Base-by-base conservation (phyloP, 2,888 invertebrate genomes). In the Philhelius pedissequus region DNA sequence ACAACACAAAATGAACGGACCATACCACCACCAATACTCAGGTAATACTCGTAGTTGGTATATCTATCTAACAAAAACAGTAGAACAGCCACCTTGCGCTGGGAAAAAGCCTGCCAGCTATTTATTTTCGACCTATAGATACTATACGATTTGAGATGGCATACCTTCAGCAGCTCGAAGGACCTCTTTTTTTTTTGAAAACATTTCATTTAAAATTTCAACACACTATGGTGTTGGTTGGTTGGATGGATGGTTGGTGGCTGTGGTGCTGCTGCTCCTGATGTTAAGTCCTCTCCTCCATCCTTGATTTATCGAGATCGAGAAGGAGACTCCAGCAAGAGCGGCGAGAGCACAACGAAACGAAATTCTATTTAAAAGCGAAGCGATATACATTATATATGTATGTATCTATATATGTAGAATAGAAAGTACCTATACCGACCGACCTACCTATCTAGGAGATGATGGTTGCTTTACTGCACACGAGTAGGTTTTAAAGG, bases 71-170 rank as follows among this genome's bases (percentile, higher is more conserved):
- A n/a, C n/a, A n/a, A 66, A 64, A n/a, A 62, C 15, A 48, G n/a
- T 64, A 69, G 62, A 45, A 58, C 70, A 77, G 82, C 82, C 82
- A 82, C 82, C 82, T 82, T 77, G 82, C 60, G 78, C 77, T 78
- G 69, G 43, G 79, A 80, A 71, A 79, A 75, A 74, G 76, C 84
- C 84, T 84, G 75, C 45, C 52, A 80, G 84, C 80, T 84, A 84
- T 84, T 84, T 84, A 84, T 84, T 84, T 80, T 84, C 60, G 71
- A 80, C 80, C 71, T 80, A 76, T 68, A 80, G 75, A 76, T 68
- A 52, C 64, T 30, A 38, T 56, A 35, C 54, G 5, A 30, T 56
- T 32, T 7, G 18, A 68, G 27, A 54, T 40, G 25, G 32, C 22
- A 40, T 35, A 6, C 13, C n/a, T n/a, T n/a, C n/a, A n/a, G n/a